phyloP scores from a whole-genome alignment of 2,113 vertebrate genomes.

The Cacatua alba region DNA sequence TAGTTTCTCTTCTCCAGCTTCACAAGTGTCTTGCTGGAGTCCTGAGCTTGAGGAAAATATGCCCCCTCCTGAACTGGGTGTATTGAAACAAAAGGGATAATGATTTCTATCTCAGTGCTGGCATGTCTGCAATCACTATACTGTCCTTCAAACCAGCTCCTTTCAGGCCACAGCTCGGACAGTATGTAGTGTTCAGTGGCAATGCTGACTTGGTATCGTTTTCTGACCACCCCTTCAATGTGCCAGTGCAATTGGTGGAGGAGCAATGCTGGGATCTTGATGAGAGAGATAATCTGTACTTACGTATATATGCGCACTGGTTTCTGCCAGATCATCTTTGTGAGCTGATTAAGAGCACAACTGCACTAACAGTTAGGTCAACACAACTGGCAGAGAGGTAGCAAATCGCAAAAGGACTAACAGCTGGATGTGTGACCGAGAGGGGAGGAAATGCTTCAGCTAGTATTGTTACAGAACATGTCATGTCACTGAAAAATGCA shows the following conservation, averaged over 20 bases:
- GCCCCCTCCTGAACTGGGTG: background rate
- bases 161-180: background rate
- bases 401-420: background rate
- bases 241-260: background rate
- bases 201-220: background rate
- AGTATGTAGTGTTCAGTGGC: background rate
- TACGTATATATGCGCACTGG: background rate
- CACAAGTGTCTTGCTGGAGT: background rate
- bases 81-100: background rate
- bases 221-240: background rate
- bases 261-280: background rate
- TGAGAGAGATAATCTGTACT: background rate
- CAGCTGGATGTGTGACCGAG: slow-evolving; percentile 23
- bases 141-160: background rate
- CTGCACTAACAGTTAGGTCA: background rate
- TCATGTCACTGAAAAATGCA: slow-evolving; percentile 6
- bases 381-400: background rate
- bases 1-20: background rate
- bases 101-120: background rate
- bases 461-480: background rate
- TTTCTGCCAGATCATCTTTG: slow-evolving; percentile 10
- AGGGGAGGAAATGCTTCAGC: slow-evolving; percentile 9
- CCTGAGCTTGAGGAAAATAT: background rate
- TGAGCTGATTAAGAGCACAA: background rate
- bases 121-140: background rate